Base-by-base conservation (phyloP, 2,888 invertebrate species). In the Papilio protenor region DNA sequence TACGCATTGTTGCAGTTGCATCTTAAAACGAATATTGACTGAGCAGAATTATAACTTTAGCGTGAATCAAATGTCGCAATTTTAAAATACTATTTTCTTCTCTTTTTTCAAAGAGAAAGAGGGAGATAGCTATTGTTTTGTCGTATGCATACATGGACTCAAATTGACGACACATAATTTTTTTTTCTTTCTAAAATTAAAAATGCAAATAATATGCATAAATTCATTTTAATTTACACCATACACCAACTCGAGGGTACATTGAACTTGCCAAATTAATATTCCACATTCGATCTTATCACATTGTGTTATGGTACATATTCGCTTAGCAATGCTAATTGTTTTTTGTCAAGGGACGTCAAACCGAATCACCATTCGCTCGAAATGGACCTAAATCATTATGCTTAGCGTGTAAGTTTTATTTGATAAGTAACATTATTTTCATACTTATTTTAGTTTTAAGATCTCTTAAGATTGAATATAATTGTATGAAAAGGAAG, bases 321-420 rank as follows among this genome's bases (percentile, higher is more conserved):
- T 81, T 84, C 76, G 80, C 57, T 78, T 79, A 73, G 57, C 55
- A 49, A 6, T 40, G 47, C 64, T 12, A 52, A 40, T n/a, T 73
- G 77, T 77, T 81, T 82, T 81, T 82, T 80, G 79, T 79, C 73
- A 80, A 81, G 78, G 73, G 80, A 81, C 78, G 79, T 81, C 83
- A 83, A 81, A 83, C 81, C 81, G 82, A 84, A 84, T 85, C 81
- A 81, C 79, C 80, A 81, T 82, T 82, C 77, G 80, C 79, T 76
- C 71, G 82, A 77, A 79, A 81, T 79, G 79, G 75, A 79, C 79
- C 79, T 77, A 81, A 84, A 84, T 83, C 79, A 80, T 77, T 82
- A 82, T 82, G 83, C 82, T 83, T 83, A 82, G 79, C 78, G 79
- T 79, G 75, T 75, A 52, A 81, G 80, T 81, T 81, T 81, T 79